Evolutionary conservation across 2,888 invertebrate genomes (phyloP).

Genomic region (Latrodectus hesperus): DNA sequence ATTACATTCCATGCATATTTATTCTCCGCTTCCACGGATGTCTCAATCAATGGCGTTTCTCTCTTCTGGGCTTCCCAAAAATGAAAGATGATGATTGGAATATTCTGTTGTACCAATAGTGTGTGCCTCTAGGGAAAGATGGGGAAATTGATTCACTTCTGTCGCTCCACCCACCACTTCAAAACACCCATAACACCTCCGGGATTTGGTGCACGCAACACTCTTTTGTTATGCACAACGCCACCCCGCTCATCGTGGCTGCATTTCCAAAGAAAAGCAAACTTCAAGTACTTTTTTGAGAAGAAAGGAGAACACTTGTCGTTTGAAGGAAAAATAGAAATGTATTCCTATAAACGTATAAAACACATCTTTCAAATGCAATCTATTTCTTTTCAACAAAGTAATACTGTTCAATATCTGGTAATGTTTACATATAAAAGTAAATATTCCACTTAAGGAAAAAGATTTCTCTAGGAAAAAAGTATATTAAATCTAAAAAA

Average conservation of each 20-base stretch:
- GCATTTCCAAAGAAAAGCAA: background rate
- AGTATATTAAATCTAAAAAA: no score
- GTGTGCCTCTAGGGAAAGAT: constrained; percentile 1
- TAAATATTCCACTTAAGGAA: no score
- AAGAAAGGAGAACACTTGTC: no score
- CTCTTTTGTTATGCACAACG: background rate
- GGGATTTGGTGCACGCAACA: constrained; percentile 9
- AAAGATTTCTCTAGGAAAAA: no score
- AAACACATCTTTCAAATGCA: no score
- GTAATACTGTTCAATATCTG: no score
- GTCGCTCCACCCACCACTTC: constrained; percentile 33
- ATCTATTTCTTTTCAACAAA: no score
- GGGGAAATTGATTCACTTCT: constrained; percentile 27
- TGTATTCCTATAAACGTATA: no score
- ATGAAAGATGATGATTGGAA: constrained; percentile 23
- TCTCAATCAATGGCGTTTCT: background rate
- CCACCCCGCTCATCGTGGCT: background rate
- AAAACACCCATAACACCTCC: constrained; percentile 1
- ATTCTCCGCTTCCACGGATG: no score
- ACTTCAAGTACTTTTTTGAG: background rate
- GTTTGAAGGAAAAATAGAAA: no score
- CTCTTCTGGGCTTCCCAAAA: background rate
- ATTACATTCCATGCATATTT: no score
- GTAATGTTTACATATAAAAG: no score
- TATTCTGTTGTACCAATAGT: constrained; percentile 31